Evolutionary conservation across 2,888 invertebrate genomes (phyloP), one percentile per base, ranked within the genome.

Genomic region (Acrobasis suavella): DNA sequence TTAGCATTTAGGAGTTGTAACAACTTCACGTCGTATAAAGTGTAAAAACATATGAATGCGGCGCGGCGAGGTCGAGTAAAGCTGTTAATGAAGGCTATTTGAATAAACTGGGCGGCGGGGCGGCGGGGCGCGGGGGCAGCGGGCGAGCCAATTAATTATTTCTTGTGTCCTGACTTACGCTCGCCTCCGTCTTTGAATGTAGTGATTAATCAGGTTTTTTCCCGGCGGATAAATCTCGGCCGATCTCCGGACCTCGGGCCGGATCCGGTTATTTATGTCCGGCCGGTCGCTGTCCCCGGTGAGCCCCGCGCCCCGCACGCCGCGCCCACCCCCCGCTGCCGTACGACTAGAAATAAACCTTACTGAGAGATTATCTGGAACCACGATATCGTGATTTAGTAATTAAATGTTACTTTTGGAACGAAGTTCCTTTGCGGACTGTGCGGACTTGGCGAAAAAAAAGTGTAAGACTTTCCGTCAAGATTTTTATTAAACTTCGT

Each of bases 141-240:
- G 55, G 50, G 54, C 68, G 68, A 69, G 65, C 80, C 81, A 80
- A 85, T 86, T 85, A 84, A 85, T 86, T 86, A 86, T 85, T 86
- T 86, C 85, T 85, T 83, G 82, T 79, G 82, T 75, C 81, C 77
- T 84, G 85, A 86, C 84, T 85, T 83, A 82, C 82, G 81, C 77
- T 81, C 77, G 81, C 80, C 81, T 80, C 78, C 85, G 77, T 80
- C 85, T 85, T 83, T 80, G 83, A 80, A 81, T 82, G 85, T 80
- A 80, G 84, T 80, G 81, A 86, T 87, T 87, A 87, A 87, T 87
- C 85, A 83, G 84, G 81, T 84, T 86, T 86, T 86, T 86, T 84
- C 76, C 74, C 69, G 70, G 65, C 64, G 67, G 78, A 81, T 83
- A 85, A 85, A 85, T 85, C 80, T 83, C 75, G 66, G 67, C 70